phyloP scores from a whole-genome alignment of 1,140 invertebrate species.

The Orchesella cincta region DNA sequence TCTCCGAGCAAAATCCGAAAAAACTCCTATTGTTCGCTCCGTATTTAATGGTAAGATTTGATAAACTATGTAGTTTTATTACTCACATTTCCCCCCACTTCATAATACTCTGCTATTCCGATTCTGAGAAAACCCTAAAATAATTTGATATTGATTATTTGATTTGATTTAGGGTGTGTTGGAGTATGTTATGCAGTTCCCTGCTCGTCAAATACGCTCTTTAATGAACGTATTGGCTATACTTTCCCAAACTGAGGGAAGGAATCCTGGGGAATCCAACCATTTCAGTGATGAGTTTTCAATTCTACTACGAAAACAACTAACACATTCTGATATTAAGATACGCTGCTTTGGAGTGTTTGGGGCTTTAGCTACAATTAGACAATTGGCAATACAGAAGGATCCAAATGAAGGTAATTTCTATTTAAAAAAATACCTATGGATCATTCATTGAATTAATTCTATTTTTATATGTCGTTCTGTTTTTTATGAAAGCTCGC shows the following conservation, averaged over 20 bases:
- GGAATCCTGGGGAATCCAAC: slow-evolving; percentile 20
- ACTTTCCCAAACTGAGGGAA: slow-evolving; percentile 38
- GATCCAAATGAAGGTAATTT: slow-evolving; percentile 20
- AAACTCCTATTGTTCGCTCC: slow-evolving; percentile 40
- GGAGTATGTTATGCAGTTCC: slow-evolving; percentile 37
- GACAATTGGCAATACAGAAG: slow-evolving; percentile 28
- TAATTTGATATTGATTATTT: not conserved
- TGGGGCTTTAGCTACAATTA: slow-evolving; percentile 42
- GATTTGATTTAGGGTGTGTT: slow-evolving; percentile 35
- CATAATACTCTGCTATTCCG: too few species aligned
- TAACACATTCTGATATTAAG: slow-evolving; percentile 32
- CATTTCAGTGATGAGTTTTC: slow-evolving; percentile 42
- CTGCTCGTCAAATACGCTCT: slow-evolving; percentile 33
- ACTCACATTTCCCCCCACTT: too few species aligned
- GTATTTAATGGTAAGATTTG: slow-evolving; percentile 43
- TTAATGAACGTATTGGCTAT: slow-evolving; percentile 46
- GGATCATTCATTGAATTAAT: slow-evolving; percentile 14
- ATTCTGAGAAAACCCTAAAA: too few species aligned
- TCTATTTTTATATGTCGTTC: not conserved
- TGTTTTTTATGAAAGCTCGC: slow-evolving; percentile 8
- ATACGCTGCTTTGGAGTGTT: slow-evolving; percentile 46
- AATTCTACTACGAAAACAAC: slow-evolving; percentile 46
- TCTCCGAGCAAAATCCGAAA: slow-evolving; percentile 27
- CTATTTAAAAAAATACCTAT: too few species aligned
- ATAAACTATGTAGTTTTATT: not conserved